Conservation (phyloP, 2,888 invertebrate genomes). For the Agrochola lota region DNA sequence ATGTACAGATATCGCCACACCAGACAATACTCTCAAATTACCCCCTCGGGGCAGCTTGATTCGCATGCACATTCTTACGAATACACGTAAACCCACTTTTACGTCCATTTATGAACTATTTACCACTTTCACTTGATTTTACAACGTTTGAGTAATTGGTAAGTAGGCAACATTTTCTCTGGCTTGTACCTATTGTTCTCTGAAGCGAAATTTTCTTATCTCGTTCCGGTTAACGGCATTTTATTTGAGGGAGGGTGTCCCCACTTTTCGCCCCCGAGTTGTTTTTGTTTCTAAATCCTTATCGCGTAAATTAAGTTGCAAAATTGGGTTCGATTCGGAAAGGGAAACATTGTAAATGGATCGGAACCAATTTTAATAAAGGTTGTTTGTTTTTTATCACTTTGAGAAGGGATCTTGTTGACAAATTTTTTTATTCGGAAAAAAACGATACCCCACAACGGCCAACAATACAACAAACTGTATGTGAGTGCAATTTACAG, state of each 20-base stretch:
- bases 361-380: conserved; percentile 38
- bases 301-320: conserved; percentile 40
- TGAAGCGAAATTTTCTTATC: conserved; percentile 38
- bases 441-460: not conserved
- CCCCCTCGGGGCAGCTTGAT: conserved; percentile 73
- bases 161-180: conserved; percentile 41
- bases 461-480: conserved; percentile 21
- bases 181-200: conserved; percentile 35
- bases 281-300: conserved; percentile 37
- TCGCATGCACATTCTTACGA: conserved; percentile 65
- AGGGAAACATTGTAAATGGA: conserved; percentile 37
- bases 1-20: conserved; percentile 72
- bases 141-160: conserved; percentile 50
- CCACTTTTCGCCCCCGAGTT: conserved; percentile 37
- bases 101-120: conserved; percentile 74
- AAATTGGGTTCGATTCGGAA: conserved; percentile 31
- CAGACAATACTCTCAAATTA: conserved; percentile 83
- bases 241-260: conserved; percentile 21
- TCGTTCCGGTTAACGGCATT: conserved; percentile 40
- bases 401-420: conserved; percentile 13
- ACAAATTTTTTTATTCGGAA: conserved; percentile 16
- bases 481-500: not conserved
- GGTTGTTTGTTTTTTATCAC: conserved; percentile 37
- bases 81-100: conserved; percentile 74
- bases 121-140: conserved; percentile 76